Evolutionary conservation across 1,140 invertebrate genomes (phyloP).

Genomic region (Pseudachorutes palmiensis): DNA sequence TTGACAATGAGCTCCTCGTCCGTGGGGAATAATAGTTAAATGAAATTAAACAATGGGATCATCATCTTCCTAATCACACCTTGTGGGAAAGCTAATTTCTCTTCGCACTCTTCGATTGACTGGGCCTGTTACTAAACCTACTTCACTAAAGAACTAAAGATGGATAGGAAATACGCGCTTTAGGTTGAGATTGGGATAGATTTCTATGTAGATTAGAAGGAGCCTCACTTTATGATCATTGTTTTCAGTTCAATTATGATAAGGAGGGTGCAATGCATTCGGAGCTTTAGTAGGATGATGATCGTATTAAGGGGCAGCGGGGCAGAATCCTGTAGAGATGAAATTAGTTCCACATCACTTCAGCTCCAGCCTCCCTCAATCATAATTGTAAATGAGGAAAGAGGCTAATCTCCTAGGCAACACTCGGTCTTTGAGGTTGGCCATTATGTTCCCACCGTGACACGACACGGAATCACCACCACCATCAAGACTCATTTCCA

Average conservation of each 20-base stretch:
- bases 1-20: no score
- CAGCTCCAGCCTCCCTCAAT: neutral
- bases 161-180: no score
- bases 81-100: slow-evolving; percentile 6
- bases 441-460: neutral
- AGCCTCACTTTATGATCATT: neutral
- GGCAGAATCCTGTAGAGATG: slow-evolving; percentile 19
- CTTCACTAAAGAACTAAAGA: no score
- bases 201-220: neutral
- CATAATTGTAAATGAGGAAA: slow-evolving; percentile 11
- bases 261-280: neutral
- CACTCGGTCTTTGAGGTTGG: neutral
- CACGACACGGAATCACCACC: no score
- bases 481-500: no score
- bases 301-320: neutral
- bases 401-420: neutral
- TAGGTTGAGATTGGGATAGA: neutral
- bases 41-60: slow-evolving; percentile 10
- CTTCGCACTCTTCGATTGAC: neutral
- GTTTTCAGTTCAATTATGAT: slow-evolving; percentile 2
- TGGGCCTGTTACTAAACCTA: neutral
- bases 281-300: neutral
- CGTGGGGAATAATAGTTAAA: neutral
- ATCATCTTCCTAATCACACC: neutral
- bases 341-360: slow-evolving; percentile 28